Base-by-base conservation (phyloP, 92 coral and sea anemone species). In the Pocillopora meandrina region DNA sequence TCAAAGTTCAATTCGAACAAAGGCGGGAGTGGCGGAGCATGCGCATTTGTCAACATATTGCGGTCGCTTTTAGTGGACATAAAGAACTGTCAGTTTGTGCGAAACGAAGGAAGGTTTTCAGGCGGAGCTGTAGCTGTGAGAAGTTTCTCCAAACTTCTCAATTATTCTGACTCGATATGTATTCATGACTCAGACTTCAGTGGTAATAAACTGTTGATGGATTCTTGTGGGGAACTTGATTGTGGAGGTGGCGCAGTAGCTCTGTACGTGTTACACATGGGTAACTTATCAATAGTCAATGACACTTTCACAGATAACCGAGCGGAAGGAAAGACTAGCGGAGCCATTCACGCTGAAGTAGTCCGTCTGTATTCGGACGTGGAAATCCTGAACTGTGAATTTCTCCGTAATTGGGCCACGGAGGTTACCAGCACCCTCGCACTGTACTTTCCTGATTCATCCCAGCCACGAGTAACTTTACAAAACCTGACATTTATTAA, bases 101-200 rank as follows among this genome's bases (percentile, higher is more conserved):
- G 33, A 15, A 81, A 81, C 26, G 58, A 31, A 69, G 85, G 76
- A 0, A 12, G 55, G 66, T 13, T 15, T 11, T 81, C 85, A 1
- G 85, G 85, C 9, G 85, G 85, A 3, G 85, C 85, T n/a, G 14
- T 81, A 14, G 65, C 77, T 17, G 55, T 81, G 15, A 77, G 85
- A 17, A 81, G 55, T 26, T 56, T 47, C 6, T 33, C 33, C 26
- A 56, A 33, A 18, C 33, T 66, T 31, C 77, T 47, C 68, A 0
- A 10, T 3, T 13, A 10, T 7, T 63, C 82, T 34, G 12, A 21
- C 12, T 12, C 19, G 65, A 60, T 81, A 3, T 42, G 11, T 69
- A 81, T 81, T 69, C 56, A 59, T 18, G 57, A 69, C 36, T 68
- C 85, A 34, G 68, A 69, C 3, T 69, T 81, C 68, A 68, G 19